Conservation (phyloP, 1,140 invertebrate genomes). For the Lepidostoma basale region DNA sequence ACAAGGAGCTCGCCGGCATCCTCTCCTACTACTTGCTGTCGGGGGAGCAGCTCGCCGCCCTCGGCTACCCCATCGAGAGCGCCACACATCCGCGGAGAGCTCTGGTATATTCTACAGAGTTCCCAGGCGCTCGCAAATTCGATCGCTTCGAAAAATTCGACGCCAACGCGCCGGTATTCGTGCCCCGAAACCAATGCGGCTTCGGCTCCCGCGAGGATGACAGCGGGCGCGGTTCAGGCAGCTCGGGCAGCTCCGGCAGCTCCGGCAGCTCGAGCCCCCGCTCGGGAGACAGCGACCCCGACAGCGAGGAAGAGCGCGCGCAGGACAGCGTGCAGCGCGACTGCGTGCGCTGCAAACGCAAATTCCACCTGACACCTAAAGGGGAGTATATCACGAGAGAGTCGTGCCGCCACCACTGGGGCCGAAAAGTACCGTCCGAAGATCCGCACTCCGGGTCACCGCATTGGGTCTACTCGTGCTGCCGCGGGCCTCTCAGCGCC, state of each 20-base stretch:
- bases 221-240: constrained; percentile 59
- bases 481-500: constrained; percentile 51
- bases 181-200: constrained; percentile 53
- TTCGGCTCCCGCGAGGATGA: constrained; percentile 53
- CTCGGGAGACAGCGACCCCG: constrained; percentile 59
- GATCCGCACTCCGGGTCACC: constrained; percentile 39
- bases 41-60: constrained; percentile 66
- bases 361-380: constrained; percentile 68
- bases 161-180: constrained; percentile 70
- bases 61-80: constrained; percentile 76
- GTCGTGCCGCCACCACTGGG: constrained; percentile 82
- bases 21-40: constrained; percentile 66
- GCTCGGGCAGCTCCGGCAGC: constrained; percentile 56
- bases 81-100: constrained; percentile 64
- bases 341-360: constrained; percentile 76
- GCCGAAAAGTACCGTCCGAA: constrained; percentile 61
- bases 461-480: constrained; percentile 59
- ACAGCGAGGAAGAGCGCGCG: constrained; percentile 50
- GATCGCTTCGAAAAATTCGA: no score
- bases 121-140: constrained; percentile 50
- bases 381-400: constrained; percentile 73
- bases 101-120: constrained; percentile 66
- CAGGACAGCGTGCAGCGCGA: constrained; percentile 57
- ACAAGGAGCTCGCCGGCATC: constrained; percentile 52
- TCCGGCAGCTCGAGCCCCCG: constrained; percentile 60